Conservation (phyloP, 2,888 invertebrate genomes). For the Dolichopus griseipennis region DNA sequence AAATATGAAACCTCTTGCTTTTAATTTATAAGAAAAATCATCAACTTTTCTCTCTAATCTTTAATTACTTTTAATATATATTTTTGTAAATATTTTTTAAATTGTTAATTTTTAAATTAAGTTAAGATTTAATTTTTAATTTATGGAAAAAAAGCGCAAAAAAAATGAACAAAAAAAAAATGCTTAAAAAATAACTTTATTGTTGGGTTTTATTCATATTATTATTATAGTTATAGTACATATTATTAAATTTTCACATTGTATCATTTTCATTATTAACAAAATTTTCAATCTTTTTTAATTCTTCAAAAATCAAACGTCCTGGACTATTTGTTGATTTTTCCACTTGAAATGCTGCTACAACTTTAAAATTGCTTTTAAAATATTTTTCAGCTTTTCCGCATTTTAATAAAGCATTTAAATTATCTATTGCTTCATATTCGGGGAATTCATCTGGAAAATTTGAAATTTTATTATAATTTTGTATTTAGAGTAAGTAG, state of each 20-base stretch:
- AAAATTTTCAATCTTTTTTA: neutral
- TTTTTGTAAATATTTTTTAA: neutral
- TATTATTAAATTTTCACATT: neutral
- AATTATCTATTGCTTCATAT: neutral
- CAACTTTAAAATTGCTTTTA: neutral
- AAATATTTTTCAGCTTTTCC: neutral
- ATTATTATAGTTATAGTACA: too few species aligned
- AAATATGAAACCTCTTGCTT: slow-evolving; percentile 76
- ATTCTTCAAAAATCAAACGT: neutral
- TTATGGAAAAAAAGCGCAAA: neutral
- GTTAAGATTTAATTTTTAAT: neutral
- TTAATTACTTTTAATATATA: too few species aligned
- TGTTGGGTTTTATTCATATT: too few species aligned
- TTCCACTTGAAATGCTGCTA: neutral
- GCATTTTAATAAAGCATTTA: neutral
- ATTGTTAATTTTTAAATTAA: neutral
- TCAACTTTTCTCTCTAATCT: neutral
- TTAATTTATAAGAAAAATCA: slow-evolving; percentile 38
- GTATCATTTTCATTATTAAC: neutral
- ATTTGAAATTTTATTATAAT: neutral
- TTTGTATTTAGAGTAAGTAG: too few species aligned
- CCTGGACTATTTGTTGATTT: neutral
- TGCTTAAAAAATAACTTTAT: too few species aligned
- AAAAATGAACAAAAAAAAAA: too few species aligned
- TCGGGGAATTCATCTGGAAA: neutral